Percentiles rank a stretch among this genome's conserved stretches.
phyloP scores from a whole-genome alignment of 2,113 vertebrate species.

The Oryzias celebensis region DNA sequence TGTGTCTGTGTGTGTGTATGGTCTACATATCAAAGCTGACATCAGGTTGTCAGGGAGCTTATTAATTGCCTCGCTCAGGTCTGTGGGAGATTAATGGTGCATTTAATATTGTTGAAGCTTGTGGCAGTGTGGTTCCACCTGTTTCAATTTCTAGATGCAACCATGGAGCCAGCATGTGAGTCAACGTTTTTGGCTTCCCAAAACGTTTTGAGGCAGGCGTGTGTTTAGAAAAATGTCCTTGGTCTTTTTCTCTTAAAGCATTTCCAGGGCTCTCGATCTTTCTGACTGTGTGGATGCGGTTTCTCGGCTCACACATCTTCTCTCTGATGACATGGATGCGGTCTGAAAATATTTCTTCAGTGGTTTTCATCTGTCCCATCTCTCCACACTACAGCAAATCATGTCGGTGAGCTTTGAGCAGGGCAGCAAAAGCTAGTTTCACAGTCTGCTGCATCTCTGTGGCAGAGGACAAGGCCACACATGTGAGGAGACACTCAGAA shows the following conservation, averaged over 20 bases:
- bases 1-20: slow-evolving; percentile 13
- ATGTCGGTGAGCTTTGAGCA: slow-evolving; percentile 45
- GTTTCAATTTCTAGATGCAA: neutral
- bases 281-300: slow-evolving; percentile 6
- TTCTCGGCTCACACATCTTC: neutral
- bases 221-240: no score
- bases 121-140: neutral
- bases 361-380: slow-evolving; percentile 20
- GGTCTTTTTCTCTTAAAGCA: no score
- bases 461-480: slow-evolving; percentile 8
- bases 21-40: slow-evolving; percentile 7
- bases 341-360: slow-evolving; percentile 28
- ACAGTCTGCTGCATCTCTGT: slow-evolving; percentile 59
- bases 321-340: slow-evolving; percentile 4
- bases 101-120: neutral
- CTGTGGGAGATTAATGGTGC: neutral
- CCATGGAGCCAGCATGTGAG: neutral
- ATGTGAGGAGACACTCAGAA: no score
- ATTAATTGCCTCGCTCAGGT: neutral
- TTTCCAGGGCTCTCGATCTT: no score
- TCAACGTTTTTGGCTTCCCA: no score
- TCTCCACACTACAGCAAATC: slow-evolving; percentile 52
- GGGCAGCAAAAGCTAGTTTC: slow-evolving; percentile 67
- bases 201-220: no score
- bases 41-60: slow-evolving; percentile 18